Conservation (phyloP, 1,140 invertebrate species). For the Diuraphis noxia region DNA sequence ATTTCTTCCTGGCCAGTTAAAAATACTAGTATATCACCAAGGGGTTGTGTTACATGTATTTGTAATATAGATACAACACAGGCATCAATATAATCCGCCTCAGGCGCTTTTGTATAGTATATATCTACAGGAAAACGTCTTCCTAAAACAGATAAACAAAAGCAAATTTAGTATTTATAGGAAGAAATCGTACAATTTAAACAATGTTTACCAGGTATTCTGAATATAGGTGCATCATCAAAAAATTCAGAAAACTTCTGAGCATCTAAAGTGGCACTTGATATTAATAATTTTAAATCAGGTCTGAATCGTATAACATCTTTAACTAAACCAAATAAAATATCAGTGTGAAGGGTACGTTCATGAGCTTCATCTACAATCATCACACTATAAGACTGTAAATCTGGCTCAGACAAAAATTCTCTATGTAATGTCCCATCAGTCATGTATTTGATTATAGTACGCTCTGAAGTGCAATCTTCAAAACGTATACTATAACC, state of each 20-base stretch:
- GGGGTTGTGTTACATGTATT: slow-evolving; percentile 94
- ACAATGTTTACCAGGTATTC: slow-evolving; percentile 78
- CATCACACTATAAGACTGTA: slow-evolving; percentile 80
- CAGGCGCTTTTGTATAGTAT: slow-evolving; percentile 98
- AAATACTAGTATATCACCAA: slow-evolving; percentile 96
- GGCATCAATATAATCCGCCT: slow-evolving; percentile 98
- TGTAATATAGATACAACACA: slow-evolving; percentile 95
- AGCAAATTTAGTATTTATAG: neutral
- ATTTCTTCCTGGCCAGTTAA: slow-evolving; percentile 96
- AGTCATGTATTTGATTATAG: slow-evolving; percentile 98
- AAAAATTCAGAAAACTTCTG: slow-evolving; percentile 98
- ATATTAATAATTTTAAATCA: slow-evolving; percentile 95
- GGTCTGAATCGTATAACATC: slow-evolving; percentile 93
- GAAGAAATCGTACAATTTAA: neutral
- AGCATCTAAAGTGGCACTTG: slow-evolving; percentile 96
- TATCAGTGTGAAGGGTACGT: slow-evolving; percentile 95
- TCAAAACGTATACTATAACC: slow-evolving; percentile 81
- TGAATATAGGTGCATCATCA: slow-evolving; percentile 96
- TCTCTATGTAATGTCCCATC: slow-evolving; percentile 97
- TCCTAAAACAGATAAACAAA: slow-evolving; percentile 59
- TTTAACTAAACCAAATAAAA: slow-evolving; percentile 97
- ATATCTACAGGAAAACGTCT: slow-evolving; percentile 86
- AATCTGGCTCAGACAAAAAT: slow-evolving; percentile 95
- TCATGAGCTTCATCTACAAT: slow-evolving; percentile 99
- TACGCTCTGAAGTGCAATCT: slow-evolving; percentile 75